phyloP scores from a whole-genome alignment of 2,113 vertebrate species.

The Centropus bengalensis region DNA sequence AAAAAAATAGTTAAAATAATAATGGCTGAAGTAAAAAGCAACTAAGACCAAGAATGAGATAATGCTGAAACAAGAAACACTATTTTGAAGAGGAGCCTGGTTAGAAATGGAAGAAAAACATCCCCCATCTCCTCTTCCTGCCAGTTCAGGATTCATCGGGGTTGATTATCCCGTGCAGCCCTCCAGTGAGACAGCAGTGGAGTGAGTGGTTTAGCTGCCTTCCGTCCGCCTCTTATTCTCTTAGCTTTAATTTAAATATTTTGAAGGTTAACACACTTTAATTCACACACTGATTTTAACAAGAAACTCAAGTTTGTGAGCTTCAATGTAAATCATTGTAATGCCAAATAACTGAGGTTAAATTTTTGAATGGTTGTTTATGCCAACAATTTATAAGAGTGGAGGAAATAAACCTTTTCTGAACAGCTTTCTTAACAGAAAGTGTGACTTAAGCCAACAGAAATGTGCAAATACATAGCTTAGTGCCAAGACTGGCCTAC shows the following conservation, averaged over 20 bases:
- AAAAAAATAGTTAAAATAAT: neutral
- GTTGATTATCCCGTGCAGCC: neutral
- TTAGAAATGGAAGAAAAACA: neutral
- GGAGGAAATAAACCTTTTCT: constrained; percentile 54
- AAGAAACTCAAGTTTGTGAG: neutral
- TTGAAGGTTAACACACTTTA: constrained; percentile 21
- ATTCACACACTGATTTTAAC: constrained; percentile 12
- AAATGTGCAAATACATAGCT: constrained; percentile 56
- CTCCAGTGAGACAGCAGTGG: neutral
- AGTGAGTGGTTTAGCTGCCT: neutral
- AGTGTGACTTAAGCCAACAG: constrained; percentile 51
- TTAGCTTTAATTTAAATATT: constrained; percentile 35
- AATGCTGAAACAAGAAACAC: neutral
- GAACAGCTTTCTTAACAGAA: constrained; percentile 49
- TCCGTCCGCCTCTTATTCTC: constrained; percentile 19
- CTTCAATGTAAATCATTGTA: constrained; percentile 9
- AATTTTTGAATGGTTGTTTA: constrained; percentile 47
- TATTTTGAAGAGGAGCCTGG: neutral
- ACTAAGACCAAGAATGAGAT: neutral
- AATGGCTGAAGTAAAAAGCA: neutral
- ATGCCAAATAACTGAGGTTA: constrained; percentile 53
- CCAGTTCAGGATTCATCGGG: neutral
- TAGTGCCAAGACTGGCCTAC: constrained; percentile 47
- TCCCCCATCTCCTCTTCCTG: neutral
- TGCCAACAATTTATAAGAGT: constrained; percentile 28